Conservation (phyloP, 1,140 invertebrate species). For the Heterodera schachtii region DNA sequence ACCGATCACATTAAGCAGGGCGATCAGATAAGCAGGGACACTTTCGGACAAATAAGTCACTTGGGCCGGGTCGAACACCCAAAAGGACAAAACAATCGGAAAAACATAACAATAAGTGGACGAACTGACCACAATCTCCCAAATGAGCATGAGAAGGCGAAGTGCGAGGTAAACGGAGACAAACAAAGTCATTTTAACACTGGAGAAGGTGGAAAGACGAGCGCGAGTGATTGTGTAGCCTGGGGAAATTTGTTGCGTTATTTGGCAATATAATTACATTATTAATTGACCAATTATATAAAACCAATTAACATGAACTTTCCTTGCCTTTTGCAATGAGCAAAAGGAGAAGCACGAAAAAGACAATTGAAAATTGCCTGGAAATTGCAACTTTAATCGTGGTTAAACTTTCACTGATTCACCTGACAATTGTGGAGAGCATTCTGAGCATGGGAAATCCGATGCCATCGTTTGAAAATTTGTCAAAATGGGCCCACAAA, state of each 20-base stretch:
- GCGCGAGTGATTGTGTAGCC: conserved; percentile 84
- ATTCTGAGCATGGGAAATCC: conserved; percentile 71
- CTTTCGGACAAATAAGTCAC: conserved; percentile 87
- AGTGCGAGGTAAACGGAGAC: conserved; percentile 69
- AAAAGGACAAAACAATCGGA: conserved; percentile 22
- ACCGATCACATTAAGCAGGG: conserved; percentile 77
- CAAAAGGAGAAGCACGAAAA: conserved; percentile 78
- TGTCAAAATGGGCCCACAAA: conserved; percentile 73
- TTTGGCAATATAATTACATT: neutral
- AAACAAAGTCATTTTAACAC: conserved; percentile 79
- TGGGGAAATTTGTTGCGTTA: neutral
- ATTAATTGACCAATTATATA: neutral
- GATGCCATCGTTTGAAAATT: conserved; percentile 75
- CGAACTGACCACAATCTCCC: conserved; percentile 33
- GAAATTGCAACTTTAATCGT: conserved; percentile 73
- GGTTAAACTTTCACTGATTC: neutral
- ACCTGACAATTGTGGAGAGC: conserved; percentile 67
- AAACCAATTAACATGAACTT: too few relatives aligned
- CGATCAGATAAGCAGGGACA: conserved; percentile 80
- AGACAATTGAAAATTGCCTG: conserved; percentile 75
- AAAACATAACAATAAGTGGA: neutral
- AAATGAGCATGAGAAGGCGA: conserved; percentile 74
- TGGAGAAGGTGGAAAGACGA: conserved; percentile 73
- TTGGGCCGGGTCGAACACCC: conserved; percentile 82
- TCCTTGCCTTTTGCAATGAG: conserved; percentile 76